Evolutionary conservation across 2,797 vertebrate genomes (phyloP), one percentile per base, ranked within the genome.

Genomic region (Cossypha niveicapilla): DNA sequence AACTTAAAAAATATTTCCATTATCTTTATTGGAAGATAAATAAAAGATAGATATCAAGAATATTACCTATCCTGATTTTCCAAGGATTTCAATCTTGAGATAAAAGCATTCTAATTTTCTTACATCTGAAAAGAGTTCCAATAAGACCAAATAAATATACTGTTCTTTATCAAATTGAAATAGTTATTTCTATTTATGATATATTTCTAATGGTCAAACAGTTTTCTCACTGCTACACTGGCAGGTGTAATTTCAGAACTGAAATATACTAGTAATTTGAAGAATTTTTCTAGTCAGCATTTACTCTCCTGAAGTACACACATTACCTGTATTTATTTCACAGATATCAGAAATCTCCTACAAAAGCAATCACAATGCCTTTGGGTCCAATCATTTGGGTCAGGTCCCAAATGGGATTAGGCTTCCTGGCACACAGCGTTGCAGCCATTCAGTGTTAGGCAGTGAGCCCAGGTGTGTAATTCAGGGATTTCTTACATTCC

Each of bases 361-460:
- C 21, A 71, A 92, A 73, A 65, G 27, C 53, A 60, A 76, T 84
- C 53, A 67, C 34, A 79, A 54, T 71, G 34, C 60, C 19, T 90
- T 86, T 86, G 71, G 42, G 48, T 66, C 82, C 73, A 93, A 92
- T 76, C 60, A 71, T 78, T 81, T 93, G 83, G 56, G 83, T 90
- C 83, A 70, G 82, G 83, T 92, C 67, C 62, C 77, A 84, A 81
- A 86, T 70, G 70, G 88, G 90, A 93, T 96, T 92, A 92, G 50
- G 25, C 28, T 86, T 88, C 28, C 58, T 95, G 83, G 88, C 66
- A 72, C 22, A 78, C 86, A 81, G 4, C n/a, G 21, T 66, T 90
- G 63, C n/a, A 78, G 62, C 27, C 78, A 84, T 86, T 88, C 77
- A 41, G 9, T 44, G 32, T 58, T 66, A 86, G 76, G 90, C 86